phyloP scores from a whole-genome alignment of 2,888 invertebrate species.

The Tanypteryx hageni region DNA sequence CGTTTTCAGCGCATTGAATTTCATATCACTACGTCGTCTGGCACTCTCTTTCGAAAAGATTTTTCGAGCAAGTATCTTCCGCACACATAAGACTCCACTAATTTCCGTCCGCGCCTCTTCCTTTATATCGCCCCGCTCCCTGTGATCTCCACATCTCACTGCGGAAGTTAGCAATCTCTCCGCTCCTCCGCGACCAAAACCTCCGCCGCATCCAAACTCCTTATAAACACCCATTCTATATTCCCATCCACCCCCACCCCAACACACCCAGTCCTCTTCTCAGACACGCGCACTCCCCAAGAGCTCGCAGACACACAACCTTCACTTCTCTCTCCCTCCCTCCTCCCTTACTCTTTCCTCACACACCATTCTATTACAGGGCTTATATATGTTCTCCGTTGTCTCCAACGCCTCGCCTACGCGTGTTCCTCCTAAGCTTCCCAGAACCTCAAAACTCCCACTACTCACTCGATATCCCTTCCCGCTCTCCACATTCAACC shows the following conservation, averaged over 20 bases:
- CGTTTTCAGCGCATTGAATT: neutral
- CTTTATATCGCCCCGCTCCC: conserved; percentile 25
- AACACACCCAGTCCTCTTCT: neutral
- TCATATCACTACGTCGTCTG: neutral
- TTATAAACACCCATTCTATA: conserved; percentile 61
- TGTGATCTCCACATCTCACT: conserved; percentile 53
- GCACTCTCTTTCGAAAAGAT: neutral
- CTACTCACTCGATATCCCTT: neutral
- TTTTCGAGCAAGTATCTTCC: neutral
- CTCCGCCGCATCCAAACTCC: conserved; percentile 61
- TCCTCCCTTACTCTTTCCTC: neutral
- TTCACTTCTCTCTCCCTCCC: conserved; percentile 12
- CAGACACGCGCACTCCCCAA: conserved; percentile 3
- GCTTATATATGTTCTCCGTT: conserved; percentile 62
- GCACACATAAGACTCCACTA: conserved; percentile 23
- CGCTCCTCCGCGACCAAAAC: conserved; percentile 54
- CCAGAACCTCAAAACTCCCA: conserved; percentile 60
- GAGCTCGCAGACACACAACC: conserved; percentile 47
- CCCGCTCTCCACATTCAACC: neutral
- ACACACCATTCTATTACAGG: conserved; percentile 61
- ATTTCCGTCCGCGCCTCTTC: conserved; percentile 16
- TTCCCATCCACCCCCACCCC: neutral
- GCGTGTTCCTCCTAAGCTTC: conserved; percentile 63
- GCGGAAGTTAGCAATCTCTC: conserved; percentile 49
- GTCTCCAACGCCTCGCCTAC: conserved; percentile 62